These are phyloP conservation scores for Enteromius viviparus DNA, from an alignment of 2,797 vertebrate genomes.

Conservation along the genomic window DNA sequence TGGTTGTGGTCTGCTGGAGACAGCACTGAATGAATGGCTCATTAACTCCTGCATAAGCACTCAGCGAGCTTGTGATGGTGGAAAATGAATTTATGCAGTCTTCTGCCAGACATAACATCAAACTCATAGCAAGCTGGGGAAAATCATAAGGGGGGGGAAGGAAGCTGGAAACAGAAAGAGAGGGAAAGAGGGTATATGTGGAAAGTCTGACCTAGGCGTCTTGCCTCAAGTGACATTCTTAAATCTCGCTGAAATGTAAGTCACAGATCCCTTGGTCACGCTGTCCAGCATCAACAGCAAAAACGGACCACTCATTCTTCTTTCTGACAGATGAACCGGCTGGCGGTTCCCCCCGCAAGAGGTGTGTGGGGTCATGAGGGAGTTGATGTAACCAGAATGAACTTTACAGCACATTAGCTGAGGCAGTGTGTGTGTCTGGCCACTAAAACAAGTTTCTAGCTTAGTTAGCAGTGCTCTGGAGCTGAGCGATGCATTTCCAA, in stretches of 20 bases:
- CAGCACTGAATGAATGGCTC: slow-evolving; percentile 76
- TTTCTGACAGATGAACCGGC: slow-evolving; percentile 8
- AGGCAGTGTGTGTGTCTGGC: slow-evolving; percentile 18
- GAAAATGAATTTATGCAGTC: slow-evolving; percentile 71
- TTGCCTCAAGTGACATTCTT: slow-evolving; percentile 14
- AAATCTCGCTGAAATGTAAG: slow-evolving; percentile 39
- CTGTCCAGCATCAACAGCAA: slow-evolving; percentile 51
- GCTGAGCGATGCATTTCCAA: slow-evolving; percentile 30
- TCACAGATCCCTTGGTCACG: slow-evolving; percentile 40
- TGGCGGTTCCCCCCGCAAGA: background rate
- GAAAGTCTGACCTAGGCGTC: slow-evolving; percentile 30
- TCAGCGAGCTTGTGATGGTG: slow-evolving; percentile 64
- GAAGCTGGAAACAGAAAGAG: slow-evolving; percentile 3
- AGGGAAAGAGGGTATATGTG: slow-evolving; percentile 18
- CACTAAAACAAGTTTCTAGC: slow-evolving; percentile 36
- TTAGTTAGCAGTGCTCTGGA: slow-evolving; percentile 18
- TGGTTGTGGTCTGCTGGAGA: slow-evolving; percentile 70
- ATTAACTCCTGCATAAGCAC: slow-evolving; percentile 76
- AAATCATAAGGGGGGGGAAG: slow-evolving; percentile 31
- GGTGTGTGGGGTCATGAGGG: background rate
- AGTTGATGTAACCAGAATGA: slow-evolving; percentile 44
- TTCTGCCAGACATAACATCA: slow-evolving; percentile 70
- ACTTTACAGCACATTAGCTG: slow-evolving; percentile 49
- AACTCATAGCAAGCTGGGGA: slow-evolving; percentile 33
- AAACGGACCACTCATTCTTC: slow-evolving; percentile 32